These are phyloP conservation scores for Arothron firmamentum DNA, from an alignment of 2,113 vertebrate genomes.

Conservation along the genomic window DNA sequence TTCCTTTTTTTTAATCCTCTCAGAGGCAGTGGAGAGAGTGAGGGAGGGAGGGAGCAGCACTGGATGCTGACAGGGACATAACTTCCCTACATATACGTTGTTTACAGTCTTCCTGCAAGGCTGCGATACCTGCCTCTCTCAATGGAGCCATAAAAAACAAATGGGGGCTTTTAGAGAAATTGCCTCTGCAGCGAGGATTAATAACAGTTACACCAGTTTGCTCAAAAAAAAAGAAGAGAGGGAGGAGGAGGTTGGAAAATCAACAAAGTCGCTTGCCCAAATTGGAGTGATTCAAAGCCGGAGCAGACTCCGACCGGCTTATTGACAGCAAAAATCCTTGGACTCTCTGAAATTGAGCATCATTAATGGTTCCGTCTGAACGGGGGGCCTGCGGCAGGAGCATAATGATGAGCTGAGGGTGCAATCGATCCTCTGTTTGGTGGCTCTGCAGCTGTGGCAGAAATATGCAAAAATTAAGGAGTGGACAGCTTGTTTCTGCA, in stretches of 20 bases:
- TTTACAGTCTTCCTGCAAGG: conserved; percentile 69
- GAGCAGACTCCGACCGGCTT: conserved; percentile 55
- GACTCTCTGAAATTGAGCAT: conserved; percentile 55
- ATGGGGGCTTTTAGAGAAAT: conserved; percentile 80
- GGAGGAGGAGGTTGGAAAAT: conserved; percentile 71
- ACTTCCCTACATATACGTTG: conserved; percentile 69
- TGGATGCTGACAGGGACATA: conserved; percentile 73
- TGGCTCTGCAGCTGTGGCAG: conserved; percentile 5
- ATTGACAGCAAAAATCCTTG: conserved; percentile 51
- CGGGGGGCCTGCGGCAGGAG: conserved; percentile 20
- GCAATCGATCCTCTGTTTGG: conserved; percentile 25
- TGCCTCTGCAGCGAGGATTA: conserved; percentile 77
- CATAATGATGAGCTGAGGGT: conserved; percentile 30
- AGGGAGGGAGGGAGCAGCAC: conserved; percentile 47
- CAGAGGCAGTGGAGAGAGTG: conserved; percentile 34
- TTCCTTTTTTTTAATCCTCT: conserved; percentile 65
- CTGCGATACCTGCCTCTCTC: conserved; percentile 62
- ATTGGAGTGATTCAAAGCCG: conserved; percentile 73
- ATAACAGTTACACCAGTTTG: conserved; percentile 71
- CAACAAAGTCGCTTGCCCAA: conserved; percentile 73
- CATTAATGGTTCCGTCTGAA: conserved; percentile 60
- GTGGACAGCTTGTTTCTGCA: conserved; percentile 9
- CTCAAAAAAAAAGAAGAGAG: conserved; percentile 65
- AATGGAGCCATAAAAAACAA: conserved; percentile 78
- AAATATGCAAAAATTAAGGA: conserved; percentile 1